These are phyloP conservation scores for Sebastes fasciatus DNA, from an alignment of 2,113 vertebrate genomes.

Conservation along the genomic window DNA sequence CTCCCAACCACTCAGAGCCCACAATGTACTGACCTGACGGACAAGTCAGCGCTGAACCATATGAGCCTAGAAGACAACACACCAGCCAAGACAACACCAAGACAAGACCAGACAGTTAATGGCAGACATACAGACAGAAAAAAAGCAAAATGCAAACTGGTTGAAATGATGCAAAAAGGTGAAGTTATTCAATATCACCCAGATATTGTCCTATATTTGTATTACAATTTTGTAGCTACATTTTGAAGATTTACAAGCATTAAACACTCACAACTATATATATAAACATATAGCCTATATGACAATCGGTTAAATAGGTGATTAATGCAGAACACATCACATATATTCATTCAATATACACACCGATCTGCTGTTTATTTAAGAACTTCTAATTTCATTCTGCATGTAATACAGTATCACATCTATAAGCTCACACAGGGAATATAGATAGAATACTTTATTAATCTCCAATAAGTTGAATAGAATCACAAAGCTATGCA, in stretches of 20 bases:
- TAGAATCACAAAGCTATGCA: background rate
- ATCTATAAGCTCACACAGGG: background rate
- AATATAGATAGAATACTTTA: background rate
- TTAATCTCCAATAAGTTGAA: background rate
- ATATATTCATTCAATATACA: background rate
- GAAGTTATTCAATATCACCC: background rate
- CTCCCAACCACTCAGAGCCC: slow-evolving; percentile 28
- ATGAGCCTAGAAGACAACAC: slow-evolving; percentile 64
- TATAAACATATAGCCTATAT: background rate
- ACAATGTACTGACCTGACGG: slow-evolving; percentile 55
- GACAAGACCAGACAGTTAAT: slow-evolving; percentile 42
- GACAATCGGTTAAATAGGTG: background rate
- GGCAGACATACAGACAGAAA: slow-evolving; percentile 23
- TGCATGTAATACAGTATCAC: no score
- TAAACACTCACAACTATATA: background rate
- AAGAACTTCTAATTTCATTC: no score
- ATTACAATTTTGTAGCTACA: background rate
- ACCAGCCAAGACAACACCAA: slow-evolving; percentile 36
- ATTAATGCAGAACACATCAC: background rate
- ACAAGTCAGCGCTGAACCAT: slow-evolving; percentile 60
- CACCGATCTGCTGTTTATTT: background rate
- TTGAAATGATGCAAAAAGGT: background rate
- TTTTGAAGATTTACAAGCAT: background rate
- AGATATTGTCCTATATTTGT: background rate
- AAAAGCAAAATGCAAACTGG: background rate